Evolutionary conservation across 2,797 vertebrate genomes (phyloP).

Genomic region (Mormyrus hasselquistii): DNA sequence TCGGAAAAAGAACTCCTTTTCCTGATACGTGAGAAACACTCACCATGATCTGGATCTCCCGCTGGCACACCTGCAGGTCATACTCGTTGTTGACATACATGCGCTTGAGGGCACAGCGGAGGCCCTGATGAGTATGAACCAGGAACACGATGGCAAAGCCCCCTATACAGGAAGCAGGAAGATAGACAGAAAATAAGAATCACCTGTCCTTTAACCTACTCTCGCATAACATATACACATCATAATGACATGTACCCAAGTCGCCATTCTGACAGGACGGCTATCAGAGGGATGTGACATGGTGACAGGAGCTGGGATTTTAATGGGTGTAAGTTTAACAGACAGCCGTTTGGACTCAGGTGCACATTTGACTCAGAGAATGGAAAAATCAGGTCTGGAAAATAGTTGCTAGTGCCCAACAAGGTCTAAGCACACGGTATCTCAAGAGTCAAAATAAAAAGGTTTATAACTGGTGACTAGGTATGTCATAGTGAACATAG

Average conservation of each 20-base stretch:
- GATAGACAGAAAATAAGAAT: neutral
- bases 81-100: constrained; percentile 99
- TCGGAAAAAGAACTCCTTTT: neutral
- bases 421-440: neutral
- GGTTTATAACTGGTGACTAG: neutral
- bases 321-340: neutral
- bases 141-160: constrained; percentile 97
- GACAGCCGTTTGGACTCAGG: neutral
- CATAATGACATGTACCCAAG: neutral
- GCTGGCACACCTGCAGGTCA: constrained; percentile 91
- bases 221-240: neutral
- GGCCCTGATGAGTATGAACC: constrained; percentile 84
- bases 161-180: constrained; percentile 55
- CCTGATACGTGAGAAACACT: constrained; percentile 39
- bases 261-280: neutral
- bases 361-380: neutral
- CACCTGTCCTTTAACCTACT: neutral
- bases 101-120: constrained; percentile 90
- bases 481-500: neutral
- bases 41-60: constrained; percentile 98
- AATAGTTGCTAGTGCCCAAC: neutral
- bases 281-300: neutral
- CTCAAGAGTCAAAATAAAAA: neutral
- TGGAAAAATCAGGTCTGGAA: neutral
- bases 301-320: neutral